These are phyloP conservation scores for Eremophila alpestris DNA, from an alignment of 2,797 vertebrate genomes.

Conservation along the genomic window DNA sequence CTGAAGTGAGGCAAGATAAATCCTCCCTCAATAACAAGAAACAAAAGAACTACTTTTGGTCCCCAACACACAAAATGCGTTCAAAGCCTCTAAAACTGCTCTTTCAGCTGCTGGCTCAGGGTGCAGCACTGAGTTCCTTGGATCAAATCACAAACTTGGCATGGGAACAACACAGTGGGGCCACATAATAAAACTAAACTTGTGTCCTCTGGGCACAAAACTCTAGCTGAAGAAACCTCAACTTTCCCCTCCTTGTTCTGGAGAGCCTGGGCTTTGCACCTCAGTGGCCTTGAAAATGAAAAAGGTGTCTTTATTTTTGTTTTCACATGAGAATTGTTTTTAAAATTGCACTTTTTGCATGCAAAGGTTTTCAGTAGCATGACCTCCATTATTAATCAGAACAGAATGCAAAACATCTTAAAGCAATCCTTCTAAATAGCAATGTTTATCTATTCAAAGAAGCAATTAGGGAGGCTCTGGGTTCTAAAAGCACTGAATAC, in stretches of 20 bases:
- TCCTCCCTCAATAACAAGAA: background rate
- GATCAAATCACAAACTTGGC: background rate
- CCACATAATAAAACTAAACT: background rate
- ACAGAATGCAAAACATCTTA: background rate
- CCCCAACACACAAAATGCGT: background rate
- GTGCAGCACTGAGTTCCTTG: background rate
- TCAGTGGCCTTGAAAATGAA: background rate
- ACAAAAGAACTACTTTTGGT: background rate
- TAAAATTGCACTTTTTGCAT: background rate
- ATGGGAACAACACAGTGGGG: background rate
- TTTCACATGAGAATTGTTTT: background rate
- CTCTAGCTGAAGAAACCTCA: background rate
- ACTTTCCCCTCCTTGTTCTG: background rate
- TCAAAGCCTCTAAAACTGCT: background rate
- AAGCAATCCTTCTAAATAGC: constrained; percentile 27
- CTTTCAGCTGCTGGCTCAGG: background rate
- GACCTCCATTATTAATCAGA: constrained; percentile 30
- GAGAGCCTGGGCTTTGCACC: background rate
- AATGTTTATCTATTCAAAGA: constrained; percentile 45
- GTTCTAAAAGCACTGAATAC: constrained; percentile 30
- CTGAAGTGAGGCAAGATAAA: background rate
- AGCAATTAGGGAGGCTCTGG: constrained; percentile 52
- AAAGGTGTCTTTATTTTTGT: background rate
- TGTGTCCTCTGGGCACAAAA: background rate
- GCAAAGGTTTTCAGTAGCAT: background rate